Conservation (phyloP, 2,797 vertebrate genomes). For the Taenioides sp. region DNA sequence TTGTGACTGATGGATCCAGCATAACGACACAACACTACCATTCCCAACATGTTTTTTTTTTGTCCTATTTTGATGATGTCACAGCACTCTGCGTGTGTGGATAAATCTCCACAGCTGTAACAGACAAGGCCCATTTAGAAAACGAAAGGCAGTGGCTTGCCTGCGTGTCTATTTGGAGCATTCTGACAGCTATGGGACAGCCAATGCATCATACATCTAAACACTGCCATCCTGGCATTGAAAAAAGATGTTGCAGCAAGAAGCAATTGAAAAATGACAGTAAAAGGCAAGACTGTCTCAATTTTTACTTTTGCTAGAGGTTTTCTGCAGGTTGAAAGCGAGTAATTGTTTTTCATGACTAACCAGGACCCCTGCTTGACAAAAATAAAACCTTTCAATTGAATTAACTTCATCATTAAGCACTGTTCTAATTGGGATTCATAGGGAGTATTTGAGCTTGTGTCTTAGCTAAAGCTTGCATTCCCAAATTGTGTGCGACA, state of each 20-base stretch:
- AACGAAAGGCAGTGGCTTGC: conserved; percentile 51
- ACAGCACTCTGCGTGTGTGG: conserved; percentile 40
- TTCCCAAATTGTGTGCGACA: conserved; percentile 27
- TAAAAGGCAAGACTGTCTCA: conserved; percentile 31
- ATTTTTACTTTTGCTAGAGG: conserved; percentile 45
- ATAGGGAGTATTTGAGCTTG: conserved; percentile 31
- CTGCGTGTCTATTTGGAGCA: conserved; percentile 50
- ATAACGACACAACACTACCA: conserved; percentile 29
- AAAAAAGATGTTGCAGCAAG: conserved; percentile 53
- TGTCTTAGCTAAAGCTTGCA: conserved; percentile 31
- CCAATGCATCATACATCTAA: conserved; percentile 48
- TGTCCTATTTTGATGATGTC: conserved; percentile 59
- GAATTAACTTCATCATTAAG: conserved; percentile 73
- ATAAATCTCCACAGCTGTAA: conserved; percentile 49
- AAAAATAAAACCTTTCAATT: conserved; percentile 72
- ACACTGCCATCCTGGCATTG: conserved; percentile 28
- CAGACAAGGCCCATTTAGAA: conserved; percentile 69
- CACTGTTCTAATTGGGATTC: conserved; percentile 73
- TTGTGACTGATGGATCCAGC: conserved; percentile 50
- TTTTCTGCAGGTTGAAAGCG: conserved; percentile 54
- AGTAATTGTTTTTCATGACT: conserved; percentile 71
- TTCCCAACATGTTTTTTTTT: conserved; percentile 21
- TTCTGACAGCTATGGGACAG: conserved; percentile 48
- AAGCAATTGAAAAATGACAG: conserved; percentile 54
- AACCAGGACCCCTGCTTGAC: conserved; percentile 57